Evolutionary conservation across 2,113 vertebrate species (phyloP).

Genomic region (Anoura caudifer): DNA sequence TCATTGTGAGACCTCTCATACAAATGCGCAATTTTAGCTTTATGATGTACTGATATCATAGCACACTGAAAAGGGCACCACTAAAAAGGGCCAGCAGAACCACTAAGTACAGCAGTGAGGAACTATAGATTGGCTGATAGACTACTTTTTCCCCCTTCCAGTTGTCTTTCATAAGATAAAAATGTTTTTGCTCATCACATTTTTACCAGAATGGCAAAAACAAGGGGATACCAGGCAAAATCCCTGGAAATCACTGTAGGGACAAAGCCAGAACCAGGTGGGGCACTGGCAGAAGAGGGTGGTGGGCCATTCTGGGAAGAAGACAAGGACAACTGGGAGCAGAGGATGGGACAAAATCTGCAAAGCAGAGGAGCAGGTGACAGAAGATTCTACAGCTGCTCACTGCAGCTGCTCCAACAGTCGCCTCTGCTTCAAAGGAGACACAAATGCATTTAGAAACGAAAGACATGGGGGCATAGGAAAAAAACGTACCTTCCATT

Average conservation of each 20-base stretch:
- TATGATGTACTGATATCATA: not conserved
- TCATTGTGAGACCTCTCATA: not conserved
- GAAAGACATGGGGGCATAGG: not conserved
- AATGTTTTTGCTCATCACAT: not conserved
- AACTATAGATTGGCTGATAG: not conserved
- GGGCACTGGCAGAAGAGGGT: not conserved
- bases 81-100: not conserved
- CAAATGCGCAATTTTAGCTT: not conserved
- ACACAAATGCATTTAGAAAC: slow-evolving; percentile 10
- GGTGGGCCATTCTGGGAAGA: not conserved
- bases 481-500: slow-evolving; percentile 37
- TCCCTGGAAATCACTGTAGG: not conserved
- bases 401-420: slow-evolving; percentile 19
- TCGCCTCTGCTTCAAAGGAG: not conserved
- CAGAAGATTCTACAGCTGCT: slow-evolving; percentile 30
- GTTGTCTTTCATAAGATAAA: not conserved
- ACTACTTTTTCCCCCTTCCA: not conserved
- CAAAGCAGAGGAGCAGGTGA: not conserved
- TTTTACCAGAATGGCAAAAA: not conserved
- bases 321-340: not conserved
- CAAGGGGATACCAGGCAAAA: not conserved
- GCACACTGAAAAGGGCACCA: not conserved
- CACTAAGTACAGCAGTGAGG: not conserved
- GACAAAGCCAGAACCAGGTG: not conserved
- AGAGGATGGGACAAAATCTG: not conserved